Conservation (phyloP, 2,113 vertebrate species). For the Ceratotherium simum region DNA sequence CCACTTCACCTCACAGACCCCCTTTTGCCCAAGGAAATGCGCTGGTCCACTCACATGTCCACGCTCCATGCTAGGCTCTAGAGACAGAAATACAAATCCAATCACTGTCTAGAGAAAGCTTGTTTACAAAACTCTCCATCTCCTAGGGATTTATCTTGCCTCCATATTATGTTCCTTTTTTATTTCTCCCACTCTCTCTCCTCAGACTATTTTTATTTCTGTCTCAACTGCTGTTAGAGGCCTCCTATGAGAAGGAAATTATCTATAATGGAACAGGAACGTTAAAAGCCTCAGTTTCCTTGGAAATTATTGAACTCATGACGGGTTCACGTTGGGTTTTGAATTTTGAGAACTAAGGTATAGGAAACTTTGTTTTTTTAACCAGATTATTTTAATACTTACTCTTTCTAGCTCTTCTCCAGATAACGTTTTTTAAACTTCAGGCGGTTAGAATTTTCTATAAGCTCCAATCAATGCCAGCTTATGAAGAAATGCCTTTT, state of each 20-base stretch:
- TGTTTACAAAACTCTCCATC: constrained; percentile 57
- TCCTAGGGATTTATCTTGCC: constrained; percentile 49
- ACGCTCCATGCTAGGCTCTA: background rate
- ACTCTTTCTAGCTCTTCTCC: constrained; percentile 32
- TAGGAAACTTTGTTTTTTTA: constrained; percentile 64
- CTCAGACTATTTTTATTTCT: constrained; percentile 76
- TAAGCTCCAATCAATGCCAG: background rate
- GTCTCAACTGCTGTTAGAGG: constrained; percentile 62
- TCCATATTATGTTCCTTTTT: constrained; percentile 65
- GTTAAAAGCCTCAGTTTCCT: constrained; percentile 80
- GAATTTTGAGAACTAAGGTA: constrained; percentile 64
- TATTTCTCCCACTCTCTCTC: constrained; percentile 68
- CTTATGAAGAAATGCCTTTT: constrained; percentile 2
- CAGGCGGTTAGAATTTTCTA: constrained; percentile 24
- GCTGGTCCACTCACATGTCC: background rate
- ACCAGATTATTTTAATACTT: constrained; percentile 65
- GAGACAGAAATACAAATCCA: background rate
- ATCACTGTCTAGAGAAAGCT: background rate
- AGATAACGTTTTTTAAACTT: constrained; percentile 38
- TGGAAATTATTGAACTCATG: constrained; percentile 78
- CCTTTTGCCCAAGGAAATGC: background rate
- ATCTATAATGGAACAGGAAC: constrained; percentile 73
- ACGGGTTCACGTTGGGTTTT: constrained; percentile 65
- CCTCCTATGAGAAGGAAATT: constrained; percentile 75
- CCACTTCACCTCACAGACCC: background rate